A percentile compares a stretch with the other conserved stretches of the same genome.
Evolutionary conservation across 2,888 invertebrate genomes (phyloP).

Genomic region (Metallyticus violacea): DNA sequence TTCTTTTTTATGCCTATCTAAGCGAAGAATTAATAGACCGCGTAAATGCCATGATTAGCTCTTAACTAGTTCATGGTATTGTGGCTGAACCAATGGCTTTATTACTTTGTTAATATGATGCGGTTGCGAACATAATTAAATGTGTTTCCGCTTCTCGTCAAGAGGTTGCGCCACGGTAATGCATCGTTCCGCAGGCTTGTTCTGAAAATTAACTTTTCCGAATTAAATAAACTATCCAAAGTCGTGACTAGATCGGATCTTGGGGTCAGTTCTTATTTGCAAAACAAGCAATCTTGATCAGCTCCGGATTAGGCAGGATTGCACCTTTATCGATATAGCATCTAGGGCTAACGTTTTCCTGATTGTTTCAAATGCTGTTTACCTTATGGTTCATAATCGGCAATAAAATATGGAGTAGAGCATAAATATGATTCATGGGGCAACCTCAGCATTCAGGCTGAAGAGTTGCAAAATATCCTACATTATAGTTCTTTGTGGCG

Average conservation of each 20-base stretch:
- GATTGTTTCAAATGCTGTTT: too few relatives aligned
- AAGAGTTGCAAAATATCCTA: too few relatives aligned
- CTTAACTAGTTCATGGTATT: background rate
- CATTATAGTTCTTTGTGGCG: too few relatives aligned
- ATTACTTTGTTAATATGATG: background rate
- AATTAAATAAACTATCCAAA: background rate
- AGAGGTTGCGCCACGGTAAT: background rate
- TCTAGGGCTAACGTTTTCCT: too few relatives aligned
- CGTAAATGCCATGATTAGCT: background rate
- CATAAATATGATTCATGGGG: too few relatives aligned
- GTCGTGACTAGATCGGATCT: background rate
- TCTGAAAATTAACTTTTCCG: background rate
- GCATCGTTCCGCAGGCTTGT: background rate
- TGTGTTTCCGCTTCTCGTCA: background rate
- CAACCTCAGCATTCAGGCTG: too few relatives aligned
- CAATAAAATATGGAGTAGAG: too few relatives aligned
- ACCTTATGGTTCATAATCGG: too few relatives aligned
- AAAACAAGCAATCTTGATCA: background rate
- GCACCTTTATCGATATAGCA: too few relatives aligned
- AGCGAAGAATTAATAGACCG: constrained; percentile 2
- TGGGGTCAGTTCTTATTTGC: background rate
- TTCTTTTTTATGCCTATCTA: background rate
- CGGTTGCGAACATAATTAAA: background rate
- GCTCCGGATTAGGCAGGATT: too few relatives aligned
- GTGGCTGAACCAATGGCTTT: background rate